These are phyloP conservation scores for Bemisia tabaci DNA, from an alignment of 1,140 invertebrate species.

Conservation along the genomic window DNA sequence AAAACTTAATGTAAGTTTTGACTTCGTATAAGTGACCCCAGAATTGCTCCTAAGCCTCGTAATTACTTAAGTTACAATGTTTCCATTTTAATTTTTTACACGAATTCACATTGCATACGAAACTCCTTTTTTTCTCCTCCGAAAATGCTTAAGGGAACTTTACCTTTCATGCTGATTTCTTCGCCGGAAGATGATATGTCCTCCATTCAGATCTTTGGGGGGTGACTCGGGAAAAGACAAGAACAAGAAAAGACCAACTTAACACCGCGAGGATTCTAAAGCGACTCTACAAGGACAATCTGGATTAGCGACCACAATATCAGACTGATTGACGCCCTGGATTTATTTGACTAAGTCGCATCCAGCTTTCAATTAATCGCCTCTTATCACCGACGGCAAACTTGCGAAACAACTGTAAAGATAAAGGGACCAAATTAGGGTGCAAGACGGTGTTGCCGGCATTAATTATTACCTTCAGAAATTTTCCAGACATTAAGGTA, in stretches of 20 bases:
- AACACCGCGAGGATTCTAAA: not conserved
- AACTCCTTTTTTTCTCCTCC: not conserved
- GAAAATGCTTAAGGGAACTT: not conserved
- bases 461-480: too few species aligned
- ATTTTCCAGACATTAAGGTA: too few species aligned
- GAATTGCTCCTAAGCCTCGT: too few species aligned
- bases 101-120: not conserved
- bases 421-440: too few species aligned
- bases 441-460: too few species aligned
- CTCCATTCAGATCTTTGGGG: not conserved
- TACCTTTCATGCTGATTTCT: not conserved
- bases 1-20: too few species aligned
- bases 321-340: not conserved
- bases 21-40: too few species aligned
- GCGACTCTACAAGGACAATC: not conserved
- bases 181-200: not conserved
- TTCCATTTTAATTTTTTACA: not conserved
- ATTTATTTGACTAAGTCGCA: not conserved
- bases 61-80: not conserved
- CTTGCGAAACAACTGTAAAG: not conserved
- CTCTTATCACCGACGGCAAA: not conserved
- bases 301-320: not conserved
- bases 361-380: not conserved
- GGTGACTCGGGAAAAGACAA: not conserved
- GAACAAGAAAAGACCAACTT: not conserved